These are phyloP conservation scores for Amphibalanus amphitrite DNA, from an alignment of 1,140 invertebrate genomes.

Conservation along the genomic window DNA sequence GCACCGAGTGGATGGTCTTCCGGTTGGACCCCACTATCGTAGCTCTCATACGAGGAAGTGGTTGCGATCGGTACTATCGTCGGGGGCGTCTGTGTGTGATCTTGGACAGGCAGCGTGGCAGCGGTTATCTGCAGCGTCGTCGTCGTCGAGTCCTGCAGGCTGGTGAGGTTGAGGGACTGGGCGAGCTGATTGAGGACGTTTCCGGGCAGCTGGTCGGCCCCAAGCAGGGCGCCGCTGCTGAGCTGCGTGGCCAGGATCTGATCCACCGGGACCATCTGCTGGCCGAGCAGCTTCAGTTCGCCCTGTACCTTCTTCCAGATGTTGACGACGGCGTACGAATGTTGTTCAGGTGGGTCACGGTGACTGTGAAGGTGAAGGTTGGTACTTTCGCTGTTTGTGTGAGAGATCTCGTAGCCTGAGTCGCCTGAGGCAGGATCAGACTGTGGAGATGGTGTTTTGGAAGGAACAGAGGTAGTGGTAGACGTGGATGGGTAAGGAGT, in stretches of 20 bases:
- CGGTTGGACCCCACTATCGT: background rate
- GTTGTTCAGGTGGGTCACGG: background rate
- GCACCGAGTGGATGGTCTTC: background rate
- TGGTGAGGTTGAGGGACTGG: background rate
- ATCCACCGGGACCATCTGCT: background rate
- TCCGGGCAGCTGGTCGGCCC: background rate
- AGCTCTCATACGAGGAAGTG: background rate
- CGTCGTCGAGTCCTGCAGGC: background rate
- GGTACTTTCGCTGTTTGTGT: background rate
- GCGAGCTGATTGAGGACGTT: background rate
- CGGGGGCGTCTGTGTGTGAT: background rate
- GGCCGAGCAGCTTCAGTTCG: background rate
- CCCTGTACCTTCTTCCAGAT: background rate
- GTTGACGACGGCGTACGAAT: background rate
- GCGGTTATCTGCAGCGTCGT: no score
- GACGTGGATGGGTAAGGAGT: background rate
- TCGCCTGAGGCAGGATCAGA: background rate
- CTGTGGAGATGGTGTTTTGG: background rate
- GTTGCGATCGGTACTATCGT: background rate
- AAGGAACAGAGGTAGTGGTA: background rate
- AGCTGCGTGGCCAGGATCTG: background rate
- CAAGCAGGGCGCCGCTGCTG: background rate
- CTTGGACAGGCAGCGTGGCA: background rate
- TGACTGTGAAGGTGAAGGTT: background rate
- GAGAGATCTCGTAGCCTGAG: background rate